These are phyloP conservation scores for Hestina assimilis DNA, from an alignment of 1,140 invertebrate species.

Conservation along the genomic window DNA sequence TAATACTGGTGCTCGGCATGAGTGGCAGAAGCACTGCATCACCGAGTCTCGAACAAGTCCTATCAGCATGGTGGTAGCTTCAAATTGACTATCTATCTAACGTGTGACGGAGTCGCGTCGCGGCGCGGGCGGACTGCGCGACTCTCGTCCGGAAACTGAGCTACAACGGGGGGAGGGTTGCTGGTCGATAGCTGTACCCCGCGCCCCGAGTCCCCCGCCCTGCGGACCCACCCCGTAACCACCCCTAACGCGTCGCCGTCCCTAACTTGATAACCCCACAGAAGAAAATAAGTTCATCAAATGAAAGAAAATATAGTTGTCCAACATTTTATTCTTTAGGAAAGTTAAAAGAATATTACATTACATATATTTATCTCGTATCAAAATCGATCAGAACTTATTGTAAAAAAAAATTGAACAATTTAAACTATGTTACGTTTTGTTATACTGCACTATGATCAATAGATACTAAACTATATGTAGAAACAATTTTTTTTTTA, in stretches of 20 bases:
- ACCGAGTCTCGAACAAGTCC: constrained; percentile 91
- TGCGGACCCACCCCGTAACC: constrained; percentile 54
- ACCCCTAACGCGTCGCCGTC: constrained; percentile 57
- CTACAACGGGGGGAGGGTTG: constrained; percentile 57
- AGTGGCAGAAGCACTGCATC: constrained; percentile 93
- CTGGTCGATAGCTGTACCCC: constrained; percentile 66
- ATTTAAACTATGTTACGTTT: no score
- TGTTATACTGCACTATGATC: not conserved
- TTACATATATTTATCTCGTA: no score
- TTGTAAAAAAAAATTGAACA: no score
- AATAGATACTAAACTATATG: not conserved
- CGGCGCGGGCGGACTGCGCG: constrained; percentile 69
- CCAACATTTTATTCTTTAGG: no score
- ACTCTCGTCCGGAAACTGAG: constrained; percentile 75
- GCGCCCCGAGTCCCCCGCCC: constrained; percentile 49
- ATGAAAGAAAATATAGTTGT: constrained; percentile 71
- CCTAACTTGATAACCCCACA: constrained; percentile 72
- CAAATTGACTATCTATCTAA: constrained; percentile 74
- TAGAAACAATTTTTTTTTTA: not conserved
- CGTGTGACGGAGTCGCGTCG: constrained; percentile 66
- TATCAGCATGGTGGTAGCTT: constrained; percentile 85
- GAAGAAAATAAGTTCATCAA: constrained; percentile 75
- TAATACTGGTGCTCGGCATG: constrained; percentile 88
- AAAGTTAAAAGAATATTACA: no score
- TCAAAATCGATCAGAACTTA: no score